A percentile compares a stretch with the other conserved stretches of the same genome.
Conservation (phyloP, 92 coral and sea anemone species). For the Pocillopora grandis region DNA sequence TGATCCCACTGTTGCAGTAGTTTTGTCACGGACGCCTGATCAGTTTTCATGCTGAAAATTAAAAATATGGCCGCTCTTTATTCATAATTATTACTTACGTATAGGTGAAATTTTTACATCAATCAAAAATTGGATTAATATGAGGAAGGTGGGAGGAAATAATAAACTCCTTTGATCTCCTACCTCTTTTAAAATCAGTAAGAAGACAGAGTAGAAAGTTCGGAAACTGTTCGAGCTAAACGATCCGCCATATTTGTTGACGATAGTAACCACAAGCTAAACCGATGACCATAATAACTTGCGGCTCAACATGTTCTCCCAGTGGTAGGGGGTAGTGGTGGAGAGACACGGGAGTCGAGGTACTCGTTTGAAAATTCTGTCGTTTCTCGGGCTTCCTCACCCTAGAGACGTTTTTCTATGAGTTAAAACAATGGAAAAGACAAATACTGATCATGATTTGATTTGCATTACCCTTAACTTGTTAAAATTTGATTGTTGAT, state of each 20-base stretch:
- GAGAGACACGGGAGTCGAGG: too few relatives aligned
- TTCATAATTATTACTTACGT: background rate
- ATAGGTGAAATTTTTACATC: background rate
- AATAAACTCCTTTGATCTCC: background rate
- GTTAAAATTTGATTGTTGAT: too few relatives aligned
- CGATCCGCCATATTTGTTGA: conserved; percentile 42
- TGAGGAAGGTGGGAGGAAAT: background rate
- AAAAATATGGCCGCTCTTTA: background rate
- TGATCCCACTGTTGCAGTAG: conserved; percentile 95
- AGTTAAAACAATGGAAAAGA: too few relatives aligned
- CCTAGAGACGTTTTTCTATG: too few relatives aligned
- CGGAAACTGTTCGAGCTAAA: too few relatives aligned
- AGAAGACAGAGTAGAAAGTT: background rate
- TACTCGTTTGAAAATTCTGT: too few relatives aligned
- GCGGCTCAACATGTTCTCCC: conserved; percentile 1
- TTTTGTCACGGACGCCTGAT: conserved; percentile 84
- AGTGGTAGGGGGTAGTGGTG: background rate
- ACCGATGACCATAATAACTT: conserved; percentile 37
- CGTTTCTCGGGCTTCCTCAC: too few relatives aligned
- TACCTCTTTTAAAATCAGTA: background rate
- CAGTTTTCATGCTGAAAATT: conserved; percentile 66
- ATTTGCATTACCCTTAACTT: too few relatives aligned
- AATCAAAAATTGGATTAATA: background rate
- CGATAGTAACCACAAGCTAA: conserved; percentile 11
- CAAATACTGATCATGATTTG: too few relatives aligned